Percentiles rank a stretch among this genome's conserved stretches.
These are phyloP conservation scores for Sminthurinus signatus DNA, from an alignment of 1,140 invertebrate species.

Conservation along the genomic window DNA sequence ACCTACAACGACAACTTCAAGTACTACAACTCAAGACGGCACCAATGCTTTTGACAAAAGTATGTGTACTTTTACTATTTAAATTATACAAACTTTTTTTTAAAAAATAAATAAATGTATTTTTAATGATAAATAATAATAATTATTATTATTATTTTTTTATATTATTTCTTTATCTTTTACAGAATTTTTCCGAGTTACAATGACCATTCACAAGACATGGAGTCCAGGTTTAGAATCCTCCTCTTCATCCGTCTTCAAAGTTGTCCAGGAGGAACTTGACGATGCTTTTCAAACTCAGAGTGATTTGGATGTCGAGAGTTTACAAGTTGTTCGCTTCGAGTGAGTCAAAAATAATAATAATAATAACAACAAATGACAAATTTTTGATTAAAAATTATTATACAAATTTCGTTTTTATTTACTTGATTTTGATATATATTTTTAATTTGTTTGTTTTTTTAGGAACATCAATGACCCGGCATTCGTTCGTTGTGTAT, in stretches of 20 bases:
- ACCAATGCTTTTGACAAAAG: too few relatives aligned
- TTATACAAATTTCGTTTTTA: too few relatives aligned
- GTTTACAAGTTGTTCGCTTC: conserved; percentile 32
- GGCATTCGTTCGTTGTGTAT: conserved; percentile 23
- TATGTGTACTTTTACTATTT: too few relatives aligned
- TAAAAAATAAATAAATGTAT: too few relatives aligned
- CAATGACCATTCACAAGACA: conserved; percentile 32
- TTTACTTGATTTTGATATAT: not conserved
- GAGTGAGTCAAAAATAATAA: conserved; percentile 25
- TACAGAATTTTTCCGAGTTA: conserved; percentile 34
- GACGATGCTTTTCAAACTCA: conserved; percentile 10
- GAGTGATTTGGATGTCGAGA: conserved; percentile 24
- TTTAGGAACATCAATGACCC: conserved; percentile 30
- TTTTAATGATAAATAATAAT: too few relatives aligned
- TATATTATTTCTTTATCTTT: too few relatives aligned
- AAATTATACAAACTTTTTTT: too few relatives aligned
- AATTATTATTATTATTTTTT: too few relatives aligned
- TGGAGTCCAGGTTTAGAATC: conserved; percentile 36
- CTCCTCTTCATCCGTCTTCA: conserved; percentile 15
- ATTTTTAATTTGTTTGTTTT: conserved; percentile 10
- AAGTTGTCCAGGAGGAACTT: conserved; percentile 27
- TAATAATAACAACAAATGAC: not conserved
- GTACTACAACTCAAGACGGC: too few relatives aligned
- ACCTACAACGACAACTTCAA: too few relatives aligned
- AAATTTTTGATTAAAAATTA: not conserved